These are phyloP conservation scores for Agrotis puta DNA, from an alignment of 2,888 invertebrate genomes.

Conservation along the genomic window DNA sequence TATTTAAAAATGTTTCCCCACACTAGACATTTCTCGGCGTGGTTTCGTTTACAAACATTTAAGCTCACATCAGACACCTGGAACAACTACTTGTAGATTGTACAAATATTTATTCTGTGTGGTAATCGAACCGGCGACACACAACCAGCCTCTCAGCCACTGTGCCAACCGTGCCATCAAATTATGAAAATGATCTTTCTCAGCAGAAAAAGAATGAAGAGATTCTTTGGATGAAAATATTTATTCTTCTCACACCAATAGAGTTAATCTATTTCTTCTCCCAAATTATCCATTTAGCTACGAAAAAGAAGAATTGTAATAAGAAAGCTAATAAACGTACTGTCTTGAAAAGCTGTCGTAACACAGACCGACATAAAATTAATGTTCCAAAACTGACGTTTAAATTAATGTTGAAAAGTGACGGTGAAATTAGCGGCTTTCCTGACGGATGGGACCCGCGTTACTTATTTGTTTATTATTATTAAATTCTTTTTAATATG, in stretches of 20 bases:
- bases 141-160: no score
- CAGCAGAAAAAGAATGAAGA: background rate
- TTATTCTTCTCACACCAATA: background rate
- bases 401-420: constrained; percentile 70
- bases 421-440: constrained; percentile 70
- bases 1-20: no score
- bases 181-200: background rate
- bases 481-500: constrained; percentile 70
- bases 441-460: constrained; percentile 59
- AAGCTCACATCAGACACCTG: no score
- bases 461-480: constrained; percentile 67
- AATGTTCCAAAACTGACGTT: constrained; percentile 67
- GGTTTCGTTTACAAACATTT: no score
- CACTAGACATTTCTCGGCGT: no score
- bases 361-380: constrained; percentile 66
- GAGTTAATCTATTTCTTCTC: background rate
- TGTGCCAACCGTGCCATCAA: no score
- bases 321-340: constrained; percentile 27
- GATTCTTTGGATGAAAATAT: background rate
- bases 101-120: no score
- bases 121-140: no score
- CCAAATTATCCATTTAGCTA: background rate
- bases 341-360: constrained; percentile 37
- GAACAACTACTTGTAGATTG: no score
- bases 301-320: constrained; percentile 12